These are phyloP conservation scores for Eucriotettix oculatus DNA, from an alignment of 2,888 invertebrate species.

Conservation along the genomic window DNA sequence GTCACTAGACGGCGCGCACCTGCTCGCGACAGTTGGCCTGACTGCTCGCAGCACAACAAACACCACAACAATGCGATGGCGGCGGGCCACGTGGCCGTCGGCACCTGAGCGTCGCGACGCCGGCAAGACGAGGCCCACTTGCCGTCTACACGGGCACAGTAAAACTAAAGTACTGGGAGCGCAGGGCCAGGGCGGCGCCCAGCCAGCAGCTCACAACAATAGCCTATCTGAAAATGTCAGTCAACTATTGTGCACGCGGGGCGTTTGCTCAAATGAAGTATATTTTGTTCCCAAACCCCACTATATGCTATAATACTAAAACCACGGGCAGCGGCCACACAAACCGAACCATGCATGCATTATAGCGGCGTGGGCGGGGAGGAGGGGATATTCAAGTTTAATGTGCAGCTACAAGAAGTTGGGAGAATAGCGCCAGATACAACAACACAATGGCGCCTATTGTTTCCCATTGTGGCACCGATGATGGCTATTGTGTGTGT, in stretches of 20 bases:
- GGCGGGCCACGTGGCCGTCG: not conserved
- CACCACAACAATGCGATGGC: not conserved
- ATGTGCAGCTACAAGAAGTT: slow-evolving; percentile 11
- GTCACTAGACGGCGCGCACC: too few species aligned
- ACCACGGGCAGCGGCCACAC: not conserved
- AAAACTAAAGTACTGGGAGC: slow-evolving; percentile 9
- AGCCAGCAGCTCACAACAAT: slow-evolving; percentile 5
- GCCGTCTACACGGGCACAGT: slow-evolving; percentile 4
- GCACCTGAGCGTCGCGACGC: not conserved
- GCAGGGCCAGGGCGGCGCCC: not conserved
- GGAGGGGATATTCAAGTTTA: slow-evolving; percentile 11
- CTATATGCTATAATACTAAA: slow-evolving; percentile 9
- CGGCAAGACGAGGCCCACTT: not conserved
- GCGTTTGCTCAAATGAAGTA: slow-evolving; percentile 13
- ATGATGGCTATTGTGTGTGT: slow-evolving; percentile 9
- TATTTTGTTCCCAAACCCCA: slow-evolving; percentile 11
- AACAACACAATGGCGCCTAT: slow-evolving; percentile 10
- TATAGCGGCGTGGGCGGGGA: slow-evolving; percentile 3
- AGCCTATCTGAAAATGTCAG: slow-evolving; percentile 12
- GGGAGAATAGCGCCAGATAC: slow-evolving; percentile 11
- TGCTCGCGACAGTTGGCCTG: too few species aligned
- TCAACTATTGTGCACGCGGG: slow-evolving; percentile 11
- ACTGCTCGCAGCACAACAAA: not conserved
- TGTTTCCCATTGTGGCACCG: slow-evolving; percentile 10
- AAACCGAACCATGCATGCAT: slow-evolving; percentile 8